A percentile compares a stretch with the other conserved stretches of the same genome.
Evolutionary conservation across 1,140 invertebrate species (phyloP).

Genomic region (Orchesella cincta): DNA sequence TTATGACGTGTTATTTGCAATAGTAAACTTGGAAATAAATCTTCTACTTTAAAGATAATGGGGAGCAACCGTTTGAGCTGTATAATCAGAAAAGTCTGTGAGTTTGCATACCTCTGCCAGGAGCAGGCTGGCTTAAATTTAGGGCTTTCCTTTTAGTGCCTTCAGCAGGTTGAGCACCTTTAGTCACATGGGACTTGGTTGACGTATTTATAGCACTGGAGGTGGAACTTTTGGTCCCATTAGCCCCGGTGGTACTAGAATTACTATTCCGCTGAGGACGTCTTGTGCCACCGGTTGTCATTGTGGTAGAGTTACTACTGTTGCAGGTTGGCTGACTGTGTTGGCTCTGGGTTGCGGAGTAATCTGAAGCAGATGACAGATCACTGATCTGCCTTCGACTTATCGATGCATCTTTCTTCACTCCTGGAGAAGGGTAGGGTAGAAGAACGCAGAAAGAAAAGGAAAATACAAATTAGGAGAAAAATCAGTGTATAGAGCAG

Average conservation of each 20-base stretch:
- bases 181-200: background rate
- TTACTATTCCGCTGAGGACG: background rate
- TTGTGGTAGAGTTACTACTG: background rate
- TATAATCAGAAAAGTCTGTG: background rate
- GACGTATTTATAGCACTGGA: background rate
- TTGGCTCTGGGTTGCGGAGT: constrained; percentile 14
- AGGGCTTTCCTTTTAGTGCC: background rate
- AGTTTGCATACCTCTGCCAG: background rate
- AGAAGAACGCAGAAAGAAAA: background rate
- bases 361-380: constrained; percentile 37
- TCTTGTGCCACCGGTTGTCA: constrained; percentile 3
- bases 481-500: background rate
- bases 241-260: background rate
- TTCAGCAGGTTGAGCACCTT: background rate
- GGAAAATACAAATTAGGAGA: background rate
- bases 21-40: background rate
- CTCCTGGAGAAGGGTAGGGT: background rate
- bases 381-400: constrained; percentile 31
- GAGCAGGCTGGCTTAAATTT: background rate
- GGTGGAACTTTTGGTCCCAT: background rate
- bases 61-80: background rate
- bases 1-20: background rate
- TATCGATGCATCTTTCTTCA: constrained; percentile 2
- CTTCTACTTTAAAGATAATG: background rate
- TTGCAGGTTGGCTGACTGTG: background rate